These are phyloP conservation scores for Nothobranchius kuhntae DNA, from an alignment of 2,113 vertebrate species.

Conservation along the genomic window DNA sequence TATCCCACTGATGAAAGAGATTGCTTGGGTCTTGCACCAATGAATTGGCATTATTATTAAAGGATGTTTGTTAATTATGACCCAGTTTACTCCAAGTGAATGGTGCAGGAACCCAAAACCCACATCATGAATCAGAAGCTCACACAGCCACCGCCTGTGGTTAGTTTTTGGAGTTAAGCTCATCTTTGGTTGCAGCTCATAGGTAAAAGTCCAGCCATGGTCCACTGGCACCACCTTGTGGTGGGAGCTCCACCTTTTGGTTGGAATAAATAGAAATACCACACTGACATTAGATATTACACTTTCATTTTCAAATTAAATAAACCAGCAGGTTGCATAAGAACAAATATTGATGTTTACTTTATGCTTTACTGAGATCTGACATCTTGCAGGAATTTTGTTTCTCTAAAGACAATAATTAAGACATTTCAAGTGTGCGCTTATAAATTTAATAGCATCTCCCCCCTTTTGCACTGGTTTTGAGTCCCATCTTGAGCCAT, in stretches of 20 bases:
- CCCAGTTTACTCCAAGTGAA: constrained; percentile 69
- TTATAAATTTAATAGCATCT: constrained; percentile 9
- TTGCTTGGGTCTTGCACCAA: constrained; percentile 72
- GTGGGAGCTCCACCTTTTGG: background rate
- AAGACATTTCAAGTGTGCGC: constrained; percentile 2
- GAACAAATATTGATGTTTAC: background rate
- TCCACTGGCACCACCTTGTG: constrained; percentile 70
- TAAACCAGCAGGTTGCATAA: background rate
- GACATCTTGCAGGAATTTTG: background rate
- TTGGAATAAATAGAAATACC: background rate
- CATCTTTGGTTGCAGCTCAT: constrained; percentile 12
- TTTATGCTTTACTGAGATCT: background rate
- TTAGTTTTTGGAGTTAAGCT: constrained; percentile 30
- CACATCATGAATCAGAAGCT: constrained; percentile 62
- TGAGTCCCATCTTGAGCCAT: constrained; percentile 49
- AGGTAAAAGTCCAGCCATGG: constrained; percentile 28
- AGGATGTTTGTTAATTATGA: constrained; percentile 78
- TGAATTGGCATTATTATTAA: constrained; percentile 80
- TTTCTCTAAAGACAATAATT: constrained; percentile 11
- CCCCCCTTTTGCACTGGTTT: constrained; percentile 24
- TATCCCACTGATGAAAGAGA: constrained; percentile 73
- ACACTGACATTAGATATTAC: background rate
- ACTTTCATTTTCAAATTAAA: background rate
- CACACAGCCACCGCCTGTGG: constrained; percentile 28
- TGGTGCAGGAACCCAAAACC: constrained; percentile 49